These are phyloP conservation scores for Nannobrachium achirus DNA, from an alignment of 2,113 vertebrate genomes.

Conservation along the genomic window DNA sequence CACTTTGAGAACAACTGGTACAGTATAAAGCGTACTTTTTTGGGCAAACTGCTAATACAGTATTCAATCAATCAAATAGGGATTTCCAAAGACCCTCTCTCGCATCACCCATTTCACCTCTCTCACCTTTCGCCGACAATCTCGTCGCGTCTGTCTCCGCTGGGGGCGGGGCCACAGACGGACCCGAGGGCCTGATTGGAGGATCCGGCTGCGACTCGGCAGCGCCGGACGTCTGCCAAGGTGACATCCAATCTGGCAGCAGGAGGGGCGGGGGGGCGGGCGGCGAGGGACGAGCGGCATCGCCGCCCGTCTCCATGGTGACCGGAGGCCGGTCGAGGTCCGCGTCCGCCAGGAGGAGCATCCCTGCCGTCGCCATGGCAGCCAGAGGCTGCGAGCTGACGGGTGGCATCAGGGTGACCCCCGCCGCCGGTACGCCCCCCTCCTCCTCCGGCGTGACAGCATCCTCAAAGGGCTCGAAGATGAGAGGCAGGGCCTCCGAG, in stretches of 20 bases:
- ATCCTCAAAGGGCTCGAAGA: constrained; percentile 80
- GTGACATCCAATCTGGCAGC: constrained; percentile 68
- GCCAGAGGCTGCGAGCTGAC: constrained; percentile 45
- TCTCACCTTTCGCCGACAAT: constrained; percentile 44
- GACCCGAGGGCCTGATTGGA: constrained; percentile 47
- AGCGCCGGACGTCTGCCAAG: constrained; percentile 75
- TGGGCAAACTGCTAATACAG: too few species aligned
- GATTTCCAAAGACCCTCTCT: too few species aligned
- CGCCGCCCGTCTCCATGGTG: constrained; percentile 64
- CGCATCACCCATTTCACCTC: background rate
- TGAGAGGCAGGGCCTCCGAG: constrained; percentile 77
- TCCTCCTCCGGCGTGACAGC: constrained; percentile 47
- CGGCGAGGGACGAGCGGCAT: constrained; percentile 42
- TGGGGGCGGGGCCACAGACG: constrained; percentile 38
- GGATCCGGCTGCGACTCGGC: constrained; percentile 66
- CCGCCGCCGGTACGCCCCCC: background rate
- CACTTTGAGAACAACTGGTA: too few species aligned
- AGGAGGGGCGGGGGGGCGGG: constrained; percentile 40
- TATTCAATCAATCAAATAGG: too few species aligned
- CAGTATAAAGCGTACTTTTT: too few species aligned
- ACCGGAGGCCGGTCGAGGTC: constrained; percentile 62
- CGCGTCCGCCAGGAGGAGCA: constrained; percentile 46
- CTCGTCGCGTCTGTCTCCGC: constrained; percentile 29
- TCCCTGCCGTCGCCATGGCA: constrained; percentile 47
- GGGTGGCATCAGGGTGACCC: constrained; percentile 25